Percentiles rank a stretch among this genome's conserved stretches.
These are phyloP conservation scores for Papilio xuthus DNA, from an alignment of 1,140 invertebrate species.

Conservation along the genomic window DNA sequence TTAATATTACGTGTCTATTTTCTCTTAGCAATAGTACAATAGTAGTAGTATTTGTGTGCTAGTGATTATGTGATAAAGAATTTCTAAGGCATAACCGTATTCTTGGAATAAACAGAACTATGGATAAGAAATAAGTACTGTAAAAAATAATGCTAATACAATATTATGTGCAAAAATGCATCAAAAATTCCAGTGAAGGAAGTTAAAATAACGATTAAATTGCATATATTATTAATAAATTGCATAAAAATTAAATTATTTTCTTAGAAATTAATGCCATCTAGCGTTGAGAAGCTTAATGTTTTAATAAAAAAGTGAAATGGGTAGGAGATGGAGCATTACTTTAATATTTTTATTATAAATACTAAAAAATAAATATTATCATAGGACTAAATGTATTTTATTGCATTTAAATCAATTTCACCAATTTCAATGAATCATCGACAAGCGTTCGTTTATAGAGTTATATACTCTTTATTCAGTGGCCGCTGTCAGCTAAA, in stretches of 20 bases:
- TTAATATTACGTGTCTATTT: too few species aligned
- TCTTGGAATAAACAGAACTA: background rate
- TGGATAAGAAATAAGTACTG: background rate
- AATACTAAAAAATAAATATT: too few species aligned
- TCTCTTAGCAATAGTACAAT: too few species aligned
- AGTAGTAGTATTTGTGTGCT: too few species aligned
- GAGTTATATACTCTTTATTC: background rate
- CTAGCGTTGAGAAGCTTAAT: conserved; percentile 30
- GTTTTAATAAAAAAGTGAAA: background rate
- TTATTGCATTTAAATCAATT: background rate
- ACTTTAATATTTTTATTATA: conserved; percentile 1
- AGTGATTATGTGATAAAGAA: background rate
- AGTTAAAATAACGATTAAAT: background rate
- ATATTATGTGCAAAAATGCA: background rate
- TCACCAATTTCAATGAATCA: background rate
- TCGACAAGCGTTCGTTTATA: conserved; percentile 2
- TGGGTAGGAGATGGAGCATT: background rate
- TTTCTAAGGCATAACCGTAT: too few species aligned
- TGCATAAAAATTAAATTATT: background rate
- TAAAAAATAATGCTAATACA: background rate
- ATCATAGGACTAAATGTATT: background rate
- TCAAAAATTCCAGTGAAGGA: background rate
- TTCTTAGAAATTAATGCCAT: conserved; percentile 31
- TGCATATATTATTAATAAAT: too few species aligned
- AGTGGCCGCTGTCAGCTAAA: background rate